Evolutionary conservation across 2,113 vertebrate genomes (phyloP).

Genomic region (Capreolus pygargus): DNA sequence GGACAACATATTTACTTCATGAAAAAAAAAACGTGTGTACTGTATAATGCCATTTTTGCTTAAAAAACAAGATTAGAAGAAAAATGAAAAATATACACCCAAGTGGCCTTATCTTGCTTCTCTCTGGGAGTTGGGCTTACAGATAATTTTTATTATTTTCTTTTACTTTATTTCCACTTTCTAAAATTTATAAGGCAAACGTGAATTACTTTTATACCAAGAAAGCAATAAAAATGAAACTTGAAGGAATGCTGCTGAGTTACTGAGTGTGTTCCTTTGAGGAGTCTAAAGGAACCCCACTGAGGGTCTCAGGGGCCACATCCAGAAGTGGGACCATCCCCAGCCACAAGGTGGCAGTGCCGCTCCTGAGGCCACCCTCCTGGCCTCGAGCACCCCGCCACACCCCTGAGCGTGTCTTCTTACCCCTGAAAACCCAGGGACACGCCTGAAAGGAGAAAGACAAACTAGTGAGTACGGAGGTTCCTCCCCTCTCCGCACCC

Average conservation of each 20-base stretch:
- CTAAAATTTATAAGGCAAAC: not conserved
- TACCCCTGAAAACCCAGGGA: not conserved
- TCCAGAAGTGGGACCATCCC: not conserved
- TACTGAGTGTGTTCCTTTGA: not conserved
- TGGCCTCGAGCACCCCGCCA: not conserved
- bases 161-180: constrained; percentile 14
- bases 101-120: not conserved
- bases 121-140: not conserved
- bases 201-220: not conserved
- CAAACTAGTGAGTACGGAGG: not conserved
- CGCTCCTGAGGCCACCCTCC: not conserved
- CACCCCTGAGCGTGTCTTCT: not conserved
- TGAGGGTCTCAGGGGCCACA: not conserved
- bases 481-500: not conserved
- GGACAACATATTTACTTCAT: not conserved
- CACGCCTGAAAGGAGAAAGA: not conserved
- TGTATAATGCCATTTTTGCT: constrained; percentile 11
- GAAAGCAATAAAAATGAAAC: not conserved
- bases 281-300: not conserved
- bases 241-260: not conserved
- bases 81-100: not conserved
- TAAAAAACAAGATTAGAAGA: not conserved
- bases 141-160: not conserved
- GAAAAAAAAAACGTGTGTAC: not conserved
- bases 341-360: constrained; percentile 62